Percentiles rank a stretch among this genome's conserved stretches.
Conservation (phyloP, 1,140 invertebrate genomes). For the Samia ricini region DNA sequence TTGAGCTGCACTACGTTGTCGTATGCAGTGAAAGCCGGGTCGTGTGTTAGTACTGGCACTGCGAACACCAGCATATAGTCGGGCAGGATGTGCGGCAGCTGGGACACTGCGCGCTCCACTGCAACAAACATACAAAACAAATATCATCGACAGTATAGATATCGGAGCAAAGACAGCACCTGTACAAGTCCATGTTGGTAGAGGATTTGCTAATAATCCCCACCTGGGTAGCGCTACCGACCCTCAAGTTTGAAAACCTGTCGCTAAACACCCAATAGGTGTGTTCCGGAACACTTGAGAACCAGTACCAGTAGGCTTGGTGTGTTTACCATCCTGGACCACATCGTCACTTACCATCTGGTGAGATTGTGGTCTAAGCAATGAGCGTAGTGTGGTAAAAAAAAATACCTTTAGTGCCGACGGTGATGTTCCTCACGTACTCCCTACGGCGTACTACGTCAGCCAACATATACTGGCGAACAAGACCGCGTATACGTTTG, state of each 20-base stretch:
- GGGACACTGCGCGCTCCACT: constrained; percentile 83
- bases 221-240: not conserved
- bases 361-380: too few species aligned
- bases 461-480: constrained; percentile 88
- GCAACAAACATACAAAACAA: constrained; percentile 30
- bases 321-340: too few species aligned
- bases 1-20: constrained; percentile 87
- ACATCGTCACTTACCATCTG: too few species aligned
- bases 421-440: constrained; percentile 90
- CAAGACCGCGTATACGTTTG: constrained; percentile 82
- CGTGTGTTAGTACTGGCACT: constrained; percentile 94
- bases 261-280: too few species aligned
- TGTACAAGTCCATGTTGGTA: too few species aligned
- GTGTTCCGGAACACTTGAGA: too few species aligned
- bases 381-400: too few species aligned
- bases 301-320: too few species aligned
- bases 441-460: constrained; percentile 95
- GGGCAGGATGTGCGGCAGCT: constrained; percentile 92
- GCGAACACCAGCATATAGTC: constrained; percentile 98
- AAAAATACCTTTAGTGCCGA: constrained; percentile 61
- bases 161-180: too few species aligned
- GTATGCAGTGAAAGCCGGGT: constrained; percentile 88
- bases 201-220: not conserved
- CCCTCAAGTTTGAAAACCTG: too few species aligned
- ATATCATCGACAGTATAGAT: too few species aligned